Base-by-base conservation (phyloP, 2,113 vertebrate genomes). In the Platysternon megacephalum region DNA sequence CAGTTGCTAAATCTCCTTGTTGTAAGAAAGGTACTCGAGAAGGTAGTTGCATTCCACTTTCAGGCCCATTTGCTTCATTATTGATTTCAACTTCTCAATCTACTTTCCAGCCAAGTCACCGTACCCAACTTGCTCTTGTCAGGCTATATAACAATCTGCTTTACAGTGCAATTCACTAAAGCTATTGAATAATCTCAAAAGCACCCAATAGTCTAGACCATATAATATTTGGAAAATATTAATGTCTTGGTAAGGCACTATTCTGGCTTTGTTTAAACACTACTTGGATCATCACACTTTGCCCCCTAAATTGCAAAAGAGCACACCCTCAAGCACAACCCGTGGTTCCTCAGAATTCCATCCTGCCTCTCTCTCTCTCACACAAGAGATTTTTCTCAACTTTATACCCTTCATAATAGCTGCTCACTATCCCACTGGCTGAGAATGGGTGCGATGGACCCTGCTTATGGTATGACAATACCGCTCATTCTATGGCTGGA, bases 401-500 rank as follows among this genome's bases (percentile, higher is more conserved):
- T 22, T 79, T 26, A 93, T 85, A 72, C 7, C 26, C 1, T 0
- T 48, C 0, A 0, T 35, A 78, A 32, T 44, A 79, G n/a, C 26
- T 35, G 89, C 32, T 87, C 78, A 93, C 32, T 87, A 84, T 28
- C 82, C 28, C 42, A 65, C 58, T 1, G 11, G 32, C 85, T 92
- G 68, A 11, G 26, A 61, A 84, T 21, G 26, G 17, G 9, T 91
- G 55, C 35, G 78, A 87, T 11, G 9, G 85, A 10, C 26, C 48
- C 29, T 42, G 84, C 2, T 79, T n/a, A 65, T 72, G 65, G 7
- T 72, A 49, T 39, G 85, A 56, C 5, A 84, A 32, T 2, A 88
- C 72, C 24, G 76, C 46, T 74, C 86, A 48, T 88, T 32, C 82
- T 83, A 82, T n/a, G 92, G 21, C 53, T 55, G 42, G 93, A 17